A percentile compares a stretch with the other conserved stretches of the same genome.
Conservation (phyloP, 2,113 vertebrate species). For the Hemiprocne comata region DNA sequence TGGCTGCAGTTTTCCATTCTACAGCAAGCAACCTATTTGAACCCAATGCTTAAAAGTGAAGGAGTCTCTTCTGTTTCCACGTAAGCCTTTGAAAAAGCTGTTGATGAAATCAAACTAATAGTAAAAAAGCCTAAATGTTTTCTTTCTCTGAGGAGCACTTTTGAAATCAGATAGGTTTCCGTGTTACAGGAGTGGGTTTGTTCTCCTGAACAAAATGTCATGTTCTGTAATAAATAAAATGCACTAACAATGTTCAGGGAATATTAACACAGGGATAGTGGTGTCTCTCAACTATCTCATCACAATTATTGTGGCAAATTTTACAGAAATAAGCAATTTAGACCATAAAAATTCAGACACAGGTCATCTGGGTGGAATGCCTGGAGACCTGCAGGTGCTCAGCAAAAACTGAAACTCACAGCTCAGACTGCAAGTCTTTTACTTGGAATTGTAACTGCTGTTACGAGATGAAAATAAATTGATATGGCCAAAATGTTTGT, state of each 20-base stretch:
- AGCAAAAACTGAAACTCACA: neutral
- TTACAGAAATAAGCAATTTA: neutral
- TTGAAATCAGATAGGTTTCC: neutral
- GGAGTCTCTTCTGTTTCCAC: neutral
- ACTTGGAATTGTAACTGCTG: neutral
- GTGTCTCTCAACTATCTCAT: neutral
- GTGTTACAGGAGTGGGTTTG: neutral
- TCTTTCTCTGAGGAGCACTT: neutral
- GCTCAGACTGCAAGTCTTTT: neutral
- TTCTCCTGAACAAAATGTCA: neutral
- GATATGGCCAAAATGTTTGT: neutral
- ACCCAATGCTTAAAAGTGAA: neutral
- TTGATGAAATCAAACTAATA: neutral
- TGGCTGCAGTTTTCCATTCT: neutral
- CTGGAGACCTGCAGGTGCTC: neutral
- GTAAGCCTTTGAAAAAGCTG: neutral
- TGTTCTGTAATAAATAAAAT: neutral
- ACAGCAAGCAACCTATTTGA: neutral
- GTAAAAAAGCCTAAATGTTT: neutral
- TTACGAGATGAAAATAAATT: neutral
- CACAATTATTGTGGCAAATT: neutral
- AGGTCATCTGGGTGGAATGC: neutral
- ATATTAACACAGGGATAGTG: neutral
- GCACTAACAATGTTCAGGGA: accelerated
- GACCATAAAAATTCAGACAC: neutral